Conservation (phyloP, 1,140 invertebrate genomes). For the Solenopsis fugax region DNA sequence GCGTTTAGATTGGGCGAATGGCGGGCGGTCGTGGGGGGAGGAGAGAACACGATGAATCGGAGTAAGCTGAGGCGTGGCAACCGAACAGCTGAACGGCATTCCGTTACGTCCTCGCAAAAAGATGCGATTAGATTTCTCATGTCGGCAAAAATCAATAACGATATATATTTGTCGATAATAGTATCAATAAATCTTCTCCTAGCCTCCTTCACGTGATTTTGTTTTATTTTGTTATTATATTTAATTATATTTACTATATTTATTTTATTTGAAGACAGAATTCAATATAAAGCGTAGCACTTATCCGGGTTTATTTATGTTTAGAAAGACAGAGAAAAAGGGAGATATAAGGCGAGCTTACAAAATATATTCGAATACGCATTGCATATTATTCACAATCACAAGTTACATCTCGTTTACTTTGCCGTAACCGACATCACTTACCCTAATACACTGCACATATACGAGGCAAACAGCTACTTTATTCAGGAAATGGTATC, state of each 20-base stretch:
- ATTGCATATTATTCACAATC: conserved; percentile 81
- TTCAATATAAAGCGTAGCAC: background rate
- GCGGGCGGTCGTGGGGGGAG: background rate
- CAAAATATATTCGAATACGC: conserved; percentile 83
- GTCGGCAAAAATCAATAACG: background rate
- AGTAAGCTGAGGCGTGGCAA: conserved; percentile 78
- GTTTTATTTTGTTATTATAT: conserved; percentile 18
- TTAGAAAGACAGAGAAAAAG: conserved; percentile 33
- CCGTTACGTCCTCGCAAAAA: background rate
- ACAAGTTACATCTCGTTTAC: conserved; percentile 77
- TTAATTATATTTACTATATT: background rate
- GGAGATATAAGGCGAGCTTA: conserved; percentile 73
- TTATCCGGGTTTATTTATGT: conserved; percentile 68
- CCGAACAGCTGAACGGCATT: conserved; percentile 51
- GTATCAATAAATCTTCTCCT: background rate
- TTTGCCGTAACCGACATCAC: conserved; percentile 53
- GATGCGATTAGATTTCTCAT: background rate
- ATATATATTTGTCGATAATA: background rate
- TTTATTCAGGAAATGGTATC: conserved; percentile 83
- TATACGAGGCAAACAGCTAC: conserved; percentile 82
- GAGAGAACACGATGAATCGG: conserved; percentile 46
- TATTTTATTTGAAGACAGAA: conserved; percentile 16
- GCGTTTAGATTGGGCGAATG: conserved; percentile 20
- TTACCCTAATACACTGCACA: conserved; percentile 78
- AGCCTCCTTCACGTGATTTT: background rate